Conservation (phyloP, 2,888 invertebrate genomes). For the Anagyrus pseudococci region DNA sequence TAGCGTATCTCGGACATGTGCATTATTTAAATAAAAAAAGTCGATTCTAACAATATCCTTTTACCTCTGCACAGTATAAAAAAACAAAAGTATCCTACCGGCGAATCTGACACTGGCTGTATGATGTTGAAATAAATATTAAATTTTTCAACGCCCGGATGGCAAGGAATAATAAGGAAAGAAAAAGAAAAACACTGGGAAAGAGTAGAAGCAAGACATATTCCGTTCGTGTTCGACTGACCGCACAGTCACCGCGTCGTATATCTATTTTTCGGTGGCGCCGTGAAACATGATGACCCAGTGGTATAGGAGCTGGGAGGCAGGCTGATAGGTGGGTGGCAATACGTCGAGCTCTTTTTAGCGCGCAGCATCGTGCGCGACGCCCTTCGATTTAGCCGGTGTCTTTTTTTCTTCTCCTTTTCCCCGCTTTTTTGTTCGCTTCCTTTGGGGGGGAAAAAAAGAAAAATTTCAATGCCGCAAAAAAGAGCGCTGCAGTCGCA, state of each 20-base stretch:
- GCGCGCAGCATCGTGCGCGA: not conserved
- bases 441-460: too few relatives aligned
- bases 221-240: too few relatives aligned
- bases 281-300: slow-evolving; percentile 1
- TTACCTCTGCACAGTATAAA: too few relatives aligned
- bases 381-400: slow-evolving; percentile 3
- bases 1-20: too few relatives aligned
- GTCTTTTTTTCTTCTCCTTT: not conserved
- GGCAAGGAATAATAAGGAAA: not conserved
- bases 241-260: not conserved
- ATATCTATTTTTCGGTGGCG: slow-evolving; percentile 2
- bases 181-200: not conserved
- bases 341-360: not conserved
- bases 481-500: slow-evolving; percentile 21
- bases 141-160: not conserved
- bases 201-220: too few relatives aligned
- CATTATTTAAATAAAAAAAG: too few relatives aligned
- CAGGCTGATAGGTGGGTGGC: not conserved
- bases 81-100: too few relatives aligned
- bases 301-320: not conserved
- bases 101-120: too few relatives aligned
- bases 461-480: slow-evolving; percentile 11
- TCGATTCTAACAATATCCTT: too few relatives aligned
- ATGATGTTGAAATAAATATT: not conserved
- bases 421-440: not conserved